Base-by-base conservation (phyloP, 1,140 invertebrate genomes). In the honey bee (Apis mellifera) region DNA sequence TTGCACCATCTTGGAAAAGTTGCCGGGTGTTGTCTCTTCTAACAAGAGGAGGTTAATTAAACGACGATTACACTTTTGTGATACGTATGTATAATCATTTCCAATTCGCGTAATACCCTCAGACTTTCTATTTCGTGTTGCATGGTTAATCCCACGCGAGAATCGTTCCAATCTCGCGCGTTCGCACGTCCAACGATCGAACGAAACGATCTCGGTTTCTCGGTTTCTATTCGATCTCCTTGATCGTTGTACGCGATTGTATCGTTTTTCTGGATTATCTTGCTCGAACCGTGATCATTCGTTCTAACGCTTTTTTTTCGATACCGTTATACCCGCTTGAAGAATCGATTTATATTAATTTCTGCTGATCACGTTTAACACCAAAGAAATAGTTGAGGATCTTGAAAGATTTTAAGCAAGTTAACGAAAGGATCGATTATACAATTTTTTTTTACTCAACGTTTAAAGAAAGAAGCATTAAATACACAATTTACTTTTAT, bases 91-190 rank as follows among this genome's bases (percentile, higher is more conserved):
- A 66, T 66, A 50, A 65, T 74, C 21, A 52, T 74, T 66, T 66
- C 26, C 48, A 52, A 79, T 74, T 59, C 64, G 62, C 62, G 71
- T 65, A 75, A 81, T 54, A 4, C 17, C 13, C 17, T 12, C 78
- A 42, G 62, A 81, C 79, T 81, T 81, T 81, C 79, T 75, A 81
- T 68, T 55, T 48, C 62, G 62, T 42, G 23, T 50, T 17, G 12
- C 26, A 11, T 21, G 12, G 57, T 19, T 69, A 50, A 12, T 72
- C 78, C 78, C 78, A 75, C 78, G 79, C 62, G 54, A 55, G 54
- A 21, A 65, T 73, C 54, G 50, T 64, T 73, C 26, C 17, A 23
- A 12, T 62, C 54, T 71, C 8, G 32, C 19, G n/a, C 54, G 62
- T 81, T 81, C 71, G 55, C 70, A 57, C 32, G 70, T 80, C 32